These are phyloP conservation scores for Helicoverpa assulta DNA, from an alignment of 2,888 invertebrate genomes.

Conservation along the genomic window DNA sequence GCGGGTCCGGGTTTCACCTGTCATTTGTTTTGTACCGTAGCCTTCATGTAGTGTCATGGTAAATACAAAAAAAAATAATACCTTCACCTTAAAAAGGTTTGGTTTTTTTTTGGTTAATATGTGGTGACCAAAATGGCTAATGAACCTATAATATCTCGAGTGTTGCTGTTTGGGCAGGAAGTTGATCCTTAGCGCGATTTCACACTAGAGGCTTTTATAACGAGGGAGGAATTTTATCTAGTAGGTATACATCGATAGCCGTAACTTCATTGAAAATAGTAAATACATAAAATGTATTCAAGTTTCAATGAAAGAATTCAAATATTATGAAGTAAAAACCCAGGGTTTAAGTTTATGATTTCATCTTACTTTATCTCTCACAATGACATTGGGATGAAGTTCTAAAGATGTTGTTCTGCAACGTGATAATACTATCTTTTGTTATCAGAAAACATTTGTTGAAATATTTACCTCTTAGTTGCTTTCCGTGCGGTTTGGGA, in stretches of 20 bases:
- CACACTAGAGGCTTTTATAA: no score
- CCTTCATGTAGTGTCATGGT: slow-evolving; percentile 2
- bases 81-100: no score
- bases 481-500: slow-evolving; percentile 52
- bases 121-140: no score
- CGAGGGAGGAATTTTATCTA: no score
- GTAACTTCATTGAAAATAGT: no score
- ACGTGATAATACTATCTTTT: slow-evolving; percentile 59
- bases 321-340: slow-evolving; percentile 21
- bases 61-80: no score
- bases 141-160: no score
- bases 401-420: slow-evolving; percentile 35
- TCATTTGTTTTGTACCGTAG: background rate
- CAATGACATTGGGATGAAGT: slow-evolving; percentile 47
- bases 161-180: no score
- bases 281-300: no score
- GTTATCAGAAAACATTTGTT: slow-evolving; percentile 51
- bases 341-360: slow-evolving; percentile 18
- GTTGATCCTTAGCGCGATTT: no score
- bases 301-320: background rate
- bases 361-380: slow-evolving; percentile 30
- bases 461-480: slow-evolving; percentile 54
- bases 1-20: slow-evolving; percentile 42
- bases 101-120: background rate
- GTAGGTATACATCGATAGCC: no score